Conservation (phyloP, 1,140 invertebrate genomes). For the Chionoecetes opilio region DNA sequence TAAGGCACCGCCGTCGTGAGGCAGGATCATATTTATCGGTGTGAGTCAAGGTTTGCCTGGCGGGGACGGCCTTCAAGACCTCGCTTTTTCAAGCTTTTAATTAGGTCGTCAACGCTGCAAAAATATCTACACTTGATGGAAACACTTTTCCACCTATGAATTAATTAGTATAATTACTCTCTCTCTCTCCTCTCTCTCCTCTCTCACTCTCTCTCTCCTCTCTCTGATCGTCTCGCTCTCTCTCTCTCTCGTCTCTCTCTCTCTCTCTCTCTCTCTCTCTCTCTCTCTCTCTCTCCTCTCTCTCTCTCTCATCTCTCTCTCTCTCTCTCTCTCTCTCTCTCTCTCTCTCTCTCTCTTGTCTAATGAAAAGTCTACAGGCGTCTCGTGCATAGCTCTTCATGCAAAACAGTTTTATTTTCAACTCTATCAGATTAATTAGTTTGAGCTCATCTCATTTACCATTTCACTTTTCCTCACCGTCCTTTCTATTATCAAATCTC, state of each 20-base stretch:
- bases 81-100: slow-evolving; percentile 8
- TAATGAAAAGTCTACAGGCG: too few relatives aligned
- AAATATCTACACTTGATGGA: neutral
- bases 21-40: neutral
- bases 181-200: neutral
- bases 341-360: neutral
- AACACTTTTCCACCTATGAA: neutral
- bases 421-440: slow-evolving; percentile 1
- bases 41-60: neutral
- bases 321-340: slow-evolving; percentile 9
- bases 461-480: neutral
- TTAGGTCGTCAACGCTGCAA: neutral
- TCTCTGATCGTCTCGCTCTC: neutral
- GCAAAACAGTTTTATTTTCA: neutral
- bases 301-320: neutral
- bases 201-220: neutral
- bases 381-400: neutral
- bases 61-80: neutral
- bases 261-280: neutral
- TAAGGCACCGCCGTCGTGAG: neutral
- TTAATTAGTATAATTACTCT: neutral
- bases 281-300: neutral
- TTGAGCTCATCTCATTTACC: neutral
- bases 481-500: too few relatives aligned
- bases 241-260: slow-evolving; percentile 1